Evolutionary conservation across 2,797 vertebrate genomes (phyloP), one percentile per base, ranked within the genome.

Genomic region (Meriones psammophilus): DNA sequence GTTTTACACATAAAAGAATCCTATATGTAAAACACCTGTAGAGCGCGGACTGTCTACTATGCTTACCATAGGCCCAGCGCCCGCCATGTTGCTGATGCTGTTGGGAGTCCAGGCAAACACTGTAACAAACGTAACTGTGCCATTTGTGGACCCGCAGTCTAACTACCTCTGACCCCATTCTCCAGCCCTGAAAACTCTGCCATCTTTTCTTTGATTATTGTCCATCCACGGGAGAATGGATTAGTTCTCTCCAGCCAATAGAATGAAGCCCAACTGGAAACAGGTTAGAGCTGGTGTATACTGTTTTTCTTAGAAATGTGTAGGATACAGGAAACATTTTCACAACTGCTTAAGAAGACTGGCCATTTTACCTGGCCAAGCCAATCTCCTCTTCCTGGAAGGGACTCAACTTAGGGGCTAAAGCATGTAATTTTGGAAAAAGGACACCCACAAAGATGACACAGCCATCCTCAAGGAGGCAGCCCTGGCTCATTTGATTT

Each of bases 11-110:
- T 95, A 89, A 97, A 97, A 97, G 91, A 94, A 86, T 91, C 14
- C 58, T 92, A 60, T 93, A 97, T 97, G 86, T 89, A 93, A 97
- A 97, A 97, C 96, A 96, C 95, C 91, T 97, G 91, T 95, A 94
- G 12, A 92, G 78, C 42, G 4, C 20, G 42, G 85, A 58, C 83
- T 94, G 88, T 88, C 73, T 85, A 88, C 79, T 86, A 33, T 42
- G 58, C 96, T 92, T 94, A 90, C 68, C 36, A 12, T 71, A 89
- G 81, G 64, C 28, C 91, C 50, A 76, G 30, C 80, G 66, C 42
- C 86, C 36, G 10, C 36, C 68, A 24, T 74, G 88, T 88, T 91
- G 36, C 91, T 95, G 91, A 86, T 54, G 64, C 42, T 54, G 76
- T 87, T 74, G 60, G 62, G 84, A 97, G 46, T 39, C 85, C 33